Base-by-base conservation (phyloP, 2,888 invertebrate genomes). In the Gisinianus flammeolus region DNA sequence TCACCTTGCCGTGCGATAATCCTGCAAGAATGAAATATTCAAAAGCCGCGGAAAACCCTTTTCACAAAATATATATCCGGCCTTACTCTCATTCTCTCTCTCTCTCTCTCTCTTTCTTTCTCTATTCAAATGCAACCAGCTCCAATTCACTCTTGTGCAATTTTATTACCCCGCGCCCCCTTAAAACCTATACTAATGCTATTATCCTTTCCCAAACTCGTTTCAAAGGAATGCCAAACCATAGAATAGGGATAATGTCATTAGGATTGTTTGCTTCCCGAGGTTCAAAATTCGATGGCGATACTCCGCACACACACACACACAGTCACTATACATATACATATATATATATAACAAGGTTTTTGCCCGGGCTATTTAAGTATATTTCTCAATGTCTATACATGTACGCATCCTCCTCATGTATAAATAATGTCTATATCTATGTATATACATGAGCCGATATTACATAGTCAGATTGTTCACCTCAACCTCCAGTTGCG, bases 211-310 rank as follows among this genome's bases (percentile, higher is more conserved):
- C 72, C 76, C 67, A 79, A 76, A 76, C 76, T 76, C 81, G 66
- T 74, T 64, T 74, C 74, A 52, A 33, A 64, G 74, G 66, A 74
- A 66, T 54, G 66, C 74, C 52, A 52, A 66, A 67, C 74, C 52
- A 67, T 74, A 74, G 52, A 74, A 82, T 80, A 80, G 79, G 82
- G 80, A 79, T 82, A 80, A 81, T 82, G 82, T 82, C 81, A 82
- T 82, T 82, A 82, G 82, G 79, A 81, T 82, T 81, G 81, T 82
- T 80, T 79, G 79, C 77, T 73, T 74, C 74, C 74, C 64, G 66
- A 66, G 74, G 30, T 66, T 74, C 74, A 64, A 66, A 74, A 74
- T 74, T 66, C 74, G 35, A 62, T 62, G 26, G 26, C 26, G 2
- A 26, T 62, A 62, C 8, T 62, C 24, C 62, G 28, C 62, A 62